phyloP scores from a whole-genome alignment of 2,888 invertebrate genomes.

The Drosophila meridiana region DNA sequence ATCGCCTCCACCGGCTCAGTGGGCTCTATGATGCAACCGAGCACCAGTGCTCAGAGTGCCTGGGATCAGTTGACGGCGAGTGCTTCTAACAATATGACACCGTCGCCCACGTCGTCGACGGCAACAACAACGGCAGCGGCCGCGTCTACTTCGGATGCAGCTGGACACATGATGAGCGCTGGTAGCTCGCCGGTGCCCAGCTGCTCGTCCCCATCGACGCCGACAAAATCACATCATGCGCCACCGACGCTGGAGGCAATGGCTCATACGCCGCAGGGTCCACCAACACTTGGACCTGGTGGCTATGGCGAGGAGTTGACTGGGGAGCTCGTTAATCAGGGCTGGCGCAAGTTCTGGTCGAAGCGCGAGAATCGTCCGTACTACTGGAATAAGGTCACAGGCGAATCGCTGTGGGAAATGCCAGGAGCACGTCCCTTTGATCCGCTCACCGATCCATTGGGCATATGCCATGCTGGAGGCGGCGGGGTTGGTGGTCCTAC shows the following conservation, averaged over 20 bases:
- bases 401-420: slow-evolving; percentile 99
- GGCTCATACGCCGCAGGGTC: slow-evolving; percentile 84
- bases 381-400: slow-evolving; percentile 98
- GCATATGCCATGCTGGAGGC: slow-evolving; percentile 79
- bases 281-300: slow-evolving; percentile 78
- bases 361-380: slow-evolving; percentile 97
- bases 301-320: slow-evolving; percentile 84
- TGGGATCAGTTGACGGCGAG: slow-evolving; percentile 85
- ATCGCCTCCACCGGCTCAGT: slow-evolving; percentile 78
- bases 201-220: slow-evolving; percentile 83
- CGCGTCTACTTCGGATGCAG: slow-evolving; percentile 15
- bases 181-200: slow-evolving; percentile 80
- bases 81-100: slow-evolving; percentile 64
- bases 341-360: slow-evolving; percentile 99
- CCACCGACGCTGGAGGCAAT: slow-evolving; percentile 80
- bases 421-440: slow-evolving; percentile 93
- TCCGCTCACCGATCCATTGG: slow-evolving; percentile 94
- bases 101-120: slow-evolving; percentile 52
- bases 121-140: slow-evolving; percentile 15
- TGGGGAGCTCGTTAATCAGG: slow-evolving; percentile 89
- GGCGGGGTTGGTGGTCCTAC: slow-evolving; percentile 65
- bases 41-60: slow-evolving; percentile 79
- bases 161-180: slow-evolving; percentile 65
- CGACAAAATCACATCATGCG: slow-evolving; percentile 80
- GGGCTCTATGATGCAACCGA: slow-evolving; percentile 71